Percentiles rank a stretch among this genome's conserved stretches.
Conservation (phyloP, 64 coral and sea anemone genomes). For the Montipora sp. region DNA sequence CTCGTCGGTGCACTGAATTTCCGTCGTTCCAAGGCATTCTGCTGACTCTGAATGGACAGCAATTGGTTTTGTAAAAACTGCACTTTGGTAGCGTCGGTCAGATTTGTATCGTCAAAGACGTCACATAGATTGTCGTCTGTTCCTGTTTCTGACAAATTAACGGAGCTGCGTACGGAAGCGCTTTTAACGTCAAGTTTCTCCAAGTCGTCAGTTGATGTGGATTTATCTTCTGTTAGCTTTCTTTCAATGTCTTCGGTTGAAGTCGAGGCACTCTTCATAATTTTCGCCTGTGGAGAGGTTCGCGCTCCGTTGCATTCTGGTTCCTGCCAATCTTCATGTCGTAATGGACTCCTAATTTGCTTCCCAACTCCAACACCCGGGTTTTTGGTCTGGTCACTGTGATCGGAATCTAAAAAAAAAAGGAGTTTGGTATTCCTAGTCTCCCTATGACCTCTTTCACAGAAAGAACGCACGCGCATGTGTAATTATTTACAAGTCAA, state of each 20-base stretch:
- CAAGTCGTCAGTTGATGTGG: slow-evolving; percentile 83
- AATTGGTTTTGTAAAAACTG: slow-evolving; percentile 71
- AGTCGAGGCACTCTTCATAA: slow-evolving; percentile 40
- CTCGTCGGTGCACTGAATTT: slow-evolving; percentile 76
- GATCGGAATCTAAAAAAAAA: slow-evolving; percentile 45
- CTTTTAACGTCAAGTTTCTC: slow-evolving; percentile 22
- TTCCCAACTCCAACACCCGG: background rate
- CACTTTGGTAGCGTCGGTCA: slow-evolving; percentile 88
- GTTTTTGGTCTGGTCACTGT: slow-evolving; percentile 7
- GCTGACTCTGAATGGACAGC: slow-evolving; percentile 62
- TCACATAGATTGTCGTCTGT: background rate
- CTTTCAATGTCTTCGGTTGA: slow-evolving; percentile 45
- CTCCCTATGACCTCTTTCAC: too few relatives aligned
- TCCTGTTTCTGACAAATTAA: slow-evolving; percentile 29
- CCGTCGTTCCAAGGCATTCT: slow-evolving; percentile 69
- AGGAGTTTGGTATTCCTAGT: too few relatives aligned
- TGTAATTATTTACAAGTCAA: too few relatives aligned
- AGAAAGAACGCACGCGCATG: too few relatives aligned
- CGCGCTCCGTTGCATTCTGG: slow-evolving; percentile 31
- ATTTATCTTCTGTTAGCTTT: slow-evolving; percentile 63
- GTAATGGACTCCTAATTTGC: background rate
- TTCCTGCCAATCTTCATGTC: background rate
- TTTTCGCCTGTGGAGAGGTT: background rate
- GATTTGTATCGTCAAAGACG: slow-evolving; percentile 41
- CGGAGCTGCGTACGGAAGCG: slow-evolving; percentile 9